Evolutionary conservation across 2,113 vertebrate species (phyloP).

Genomic region (Channa maculata): DNA sequence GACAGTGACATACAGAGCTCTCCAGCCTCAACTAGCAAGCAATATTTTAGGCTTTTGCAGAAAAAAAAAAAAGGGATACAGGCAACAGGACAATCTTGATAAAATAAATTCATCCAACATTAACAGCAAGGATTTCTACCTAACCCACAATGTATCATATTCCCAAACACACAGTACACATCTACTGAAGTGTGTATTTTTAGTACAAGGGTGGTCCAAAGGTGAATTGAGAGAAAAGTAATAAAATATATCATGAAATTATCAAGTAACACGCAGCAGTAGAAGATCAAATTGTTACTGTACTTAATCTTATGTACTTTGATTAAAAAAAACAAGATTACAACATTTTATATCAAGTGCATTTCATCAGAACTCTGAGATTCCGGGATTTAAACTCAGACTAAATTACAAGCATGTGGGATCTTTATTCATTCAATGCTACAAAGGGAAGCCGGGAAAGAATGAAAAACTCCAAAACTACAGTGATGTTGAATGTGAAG

Average conservation of each 20-base stretch:
- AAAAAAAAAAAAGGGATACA: background rate
- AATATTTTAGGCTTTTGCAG: constrained; percentile 4
- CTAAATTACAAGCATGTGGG: constrained; percentile 72
- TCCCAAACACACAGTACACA: background rate
- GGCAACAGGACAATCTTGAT: background rate
- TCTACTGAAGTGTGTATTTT: background rate
- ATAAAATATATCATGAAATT: constrained; percentile 29
- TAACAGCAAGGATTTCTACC: background rate
- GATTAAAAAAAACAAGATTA: constrained; percentile 41
- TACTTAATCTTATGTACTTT: background rate
- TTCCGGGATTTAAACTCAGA: constrained; percentile 55
- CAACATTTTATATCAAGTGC: constrained; percentile 10
- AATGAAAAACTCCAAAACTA: constrained; percentile 18
- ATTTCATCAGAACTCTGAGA: constrained; percentile 32
- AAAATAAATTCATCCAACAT: constrained; percentile 5
- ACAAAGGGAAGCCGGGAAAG: constrained; percentile 19
- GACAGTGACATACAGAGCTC: constrained; percentile 58
- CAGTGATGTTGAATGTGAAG: constrained; percentile 36
- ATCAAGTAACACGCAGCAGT: constrained; percentile 2
- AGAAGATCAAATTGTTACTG: constrained; percentile 16
- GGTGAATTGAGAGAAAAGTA: constrained; percentile 5
- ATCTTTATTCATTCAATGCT: constrained; percentile 36
- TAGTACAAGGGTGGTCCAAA: constrained; percentile 1
- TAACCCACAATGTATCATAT: background rate
- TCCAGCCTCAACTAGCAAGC: constrained; percentile 39